These are phyloP conservation scores for Lytechinus pictus DNA, from an alignment of 35 echinoderm and acorn worm genomes.

Conservation along the genomic window DNA sequence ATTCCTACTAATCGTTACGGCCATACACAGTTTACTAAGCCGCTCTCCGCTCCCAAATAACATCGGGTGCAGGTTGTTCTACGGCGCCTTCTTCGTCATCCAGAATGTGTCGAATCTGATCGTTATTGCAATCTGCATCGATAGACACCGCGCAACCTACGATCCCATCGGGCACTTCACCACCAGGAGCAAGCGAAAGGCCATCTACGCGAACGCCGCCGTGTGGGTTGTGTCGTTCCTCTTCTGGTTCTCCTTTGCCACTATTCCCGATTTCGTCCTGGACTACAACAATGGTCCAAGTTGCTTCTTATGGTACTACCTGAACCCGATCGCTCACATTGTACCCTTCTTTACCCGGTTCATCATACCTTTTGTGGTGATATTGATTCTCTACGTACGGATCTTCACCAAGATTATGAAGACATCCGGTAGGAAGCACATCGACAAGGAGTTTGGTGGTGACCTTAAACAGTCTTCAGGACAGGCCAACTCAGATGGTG, in stretches of 20 bases:
- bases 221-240: background rate
- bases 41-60: background rate
- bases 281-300: background rate
- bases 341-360: background rate
- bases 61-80: background rate
- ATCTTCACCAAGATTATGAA: background rate
- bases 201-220: background rate
- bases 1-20: background rate
- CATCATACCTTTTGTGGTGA: background rate
- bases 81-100: background rate
- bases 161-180: background rate
- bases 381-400: background rate
- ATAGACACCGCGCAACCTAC: background rate
- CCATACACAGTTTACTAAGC: background rate
- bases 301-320: background rate
- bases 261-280: background rate
- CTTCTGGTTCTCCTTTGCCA: background rate
- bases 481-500: background rate
- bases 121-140: background rate
- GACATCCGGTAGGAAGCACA: background rate
- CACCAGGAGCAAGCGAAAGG: background rate
- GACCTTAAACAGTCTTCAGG: background rate
- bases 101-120: background rate
- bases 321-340: background rate
- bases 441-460: background rate